phyloP scores from a whole-genome alignment of 2,888 invertebrate genomes.

The Rambutsinella grinnellia region DNA sequence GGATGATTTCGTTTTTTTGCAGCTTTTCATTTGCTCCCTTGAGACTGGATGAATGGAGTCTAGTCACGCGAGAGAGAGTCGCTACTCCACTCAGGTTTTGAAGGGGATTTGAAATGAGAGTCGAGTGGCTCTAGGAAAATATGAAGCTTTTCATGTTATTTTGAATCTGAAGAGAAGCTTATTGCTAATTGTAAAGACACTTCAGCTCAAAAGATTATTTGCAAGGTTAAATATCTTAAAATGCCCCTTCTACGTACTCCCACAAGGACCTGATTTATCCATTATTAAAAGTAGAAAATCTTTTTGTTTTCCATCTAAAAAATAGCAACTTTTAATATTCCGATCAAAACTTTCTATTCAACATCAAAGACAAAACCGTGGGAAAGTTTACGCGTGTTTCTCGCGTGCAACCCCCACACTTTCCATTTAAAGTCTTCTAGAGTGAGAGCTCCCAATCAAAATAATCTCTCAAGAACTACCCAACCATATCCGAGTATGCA shows the following conservation, averaged over 20 bases:
- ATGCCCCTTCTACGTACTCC: too few relatives aligned
- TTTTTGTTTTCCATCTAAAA: neutral
- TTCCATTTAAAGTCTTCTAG: neutral
- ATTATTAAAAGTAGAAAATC: too few relatives aligned
- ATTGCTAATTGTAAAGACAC: too few relatives aligned
- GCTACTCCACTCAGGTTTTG: neutral
- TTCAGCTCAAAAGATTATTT: too few relatives aligned
- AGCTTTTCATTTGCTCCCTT: neutral
- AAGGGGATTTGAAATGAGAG: too few relatives aligned
- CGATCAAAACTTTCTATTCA: neutral
- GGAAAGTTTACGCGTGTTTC: constrained; percentile 65
- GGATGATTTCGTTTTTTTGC: neutral
- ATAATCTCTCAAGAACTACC: too few relatives aligned
- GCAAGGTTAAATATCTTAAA: too few relatives aligned
- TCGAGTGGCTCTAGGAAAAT: too few relatives aligned
- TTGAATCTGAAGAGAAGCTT: too few relatives aligned
- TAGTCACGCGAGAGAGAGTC: neutral
- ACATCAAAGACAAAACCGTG: constrained; percentile 60
- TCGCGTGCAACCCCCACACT: constrained; percentile 59
- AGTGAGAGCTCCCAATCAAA: neutral
- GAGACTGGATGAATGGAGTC: neutral
- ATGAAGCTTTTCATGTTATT: too few relatives aligned
- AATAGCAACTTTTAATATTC: neutral
- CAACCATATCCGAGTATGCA: too few relatives aligned
- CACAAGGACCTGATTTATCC: too few relatives aligned